Conservation (phyloP, 2,888 invertebrate genomes). For the Plemyria rubiginata region DNA sequence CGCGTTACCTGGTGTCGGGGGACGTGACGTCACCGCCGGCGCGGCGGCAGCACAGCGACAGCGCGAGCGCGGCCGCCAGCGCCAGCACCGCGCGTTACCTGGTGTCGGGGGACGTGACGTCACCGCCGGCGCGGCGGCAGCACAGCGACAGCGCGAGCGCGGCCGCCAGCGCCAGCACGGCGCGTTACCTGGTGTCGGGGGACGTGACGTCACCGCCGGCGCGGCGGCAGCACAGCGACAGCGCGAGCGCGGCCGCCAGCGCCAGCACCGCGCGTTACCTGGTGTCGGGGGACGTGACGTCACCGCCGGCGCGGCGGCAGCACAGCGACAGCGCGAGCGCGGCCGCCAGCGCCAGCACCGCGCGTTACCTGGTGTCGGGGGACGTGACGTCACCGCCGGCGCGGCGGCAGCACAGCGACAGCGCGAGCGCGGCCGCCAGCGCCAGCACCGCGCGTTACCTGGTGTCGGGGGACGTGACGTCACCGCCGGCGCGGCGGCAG, state of each 20-base stretch:
- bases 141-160: constrained; percentile 76
- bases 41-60: constrained; percentile 75
- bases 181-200: constrained; percentile 69
- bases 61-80: constrained; percentile 74
- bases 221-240: constrained; percentile 75
- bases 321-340: constrained; percentile 76
- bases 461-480: constrained; percentile 61
- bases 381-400: constrained; percentile 42
- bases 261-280: constrained; percentile 74
- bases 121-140: constrained; percentile 61
- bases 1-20: constrained; percentile 69
- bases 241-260: constrained; percentile 74
- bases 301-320: constrained; percentile 61
- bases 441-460: constrained; percentile 74
- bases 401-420: constrained; percentile 75
- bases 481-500: constrained; percentile 61
- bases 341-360: constrained; percentile 75
- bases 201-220: constrained; percentile 42
- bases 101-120: constrained; percentile 61
- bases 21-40: constrained; percentile 42
- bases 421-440: constrained; percentile 74
- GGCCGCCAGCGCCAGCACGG: constrained; percentile 75
- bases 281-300: constrained; percentile 61
- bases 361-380: constrained; percentile 69
- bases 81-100: constrained; percentile 74